Evolutionary conservation across 1,140 invertebrate species (phyloP), one percentile per base, ranked within the genome.

Genomic region (Diorhabda carinulata): DNA sequence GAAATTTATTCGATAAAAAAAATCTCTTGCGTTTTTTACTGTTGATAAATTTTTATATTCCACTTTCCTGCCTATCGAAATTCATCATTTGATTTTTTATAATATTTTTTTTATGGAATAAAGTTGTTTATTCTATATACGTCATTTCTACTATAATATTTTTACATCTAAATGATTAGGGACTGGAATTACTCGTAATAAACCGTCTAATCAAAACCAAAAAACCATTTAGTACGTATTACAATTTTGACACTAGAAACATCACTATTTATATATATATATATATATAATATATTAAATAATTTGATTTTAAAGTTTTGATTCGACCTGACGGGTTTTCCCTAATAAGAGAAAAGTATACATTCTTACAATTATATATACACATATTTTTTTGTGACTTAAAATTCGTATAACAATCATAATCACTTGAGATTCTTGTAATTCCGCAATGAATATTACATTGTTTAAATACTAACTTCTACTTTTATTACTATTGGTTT

Each of bases 381-480:
- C 76, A 77, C 74, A 77, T 42, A 65, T 65, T 52, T 52, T 69
- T 71, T 73, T 75, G 71, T 76, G 77, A 78, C 75, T 78, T 73
- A 72, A 78, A 76, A 76, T 78, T 79, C 76, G 78, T 79, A 80
- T 80, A 80, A 79, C 79, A 79, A 80, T 79, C 72, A 78, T 75
- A 77, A 80, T 80, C 78, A 79, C 77, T 78, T 74, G 72, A 76
- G 72, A 78, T 72, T 76, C 75, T 67, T 78, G 73, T 76, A 69
- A 70, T 67, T 73, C 67, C 70, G 74, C 72, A 77, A 77, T 74
- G 73, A 74, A 72, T 76, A 72, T 73, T 74, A 71, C 70, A 75
- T 68, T 67, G 65, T 74, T 70, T 65, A 67, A 73, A 68, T 68
- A 74, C 76, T 77, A 74, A 45, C 58, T 74, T 10, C 74, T 73